Percentiles rank a stretch among this genome's conserved stretches.
phyloP scores from a whole-genome alignment of 2,797 vertebrate species.

The Pterois miles region DNA sequence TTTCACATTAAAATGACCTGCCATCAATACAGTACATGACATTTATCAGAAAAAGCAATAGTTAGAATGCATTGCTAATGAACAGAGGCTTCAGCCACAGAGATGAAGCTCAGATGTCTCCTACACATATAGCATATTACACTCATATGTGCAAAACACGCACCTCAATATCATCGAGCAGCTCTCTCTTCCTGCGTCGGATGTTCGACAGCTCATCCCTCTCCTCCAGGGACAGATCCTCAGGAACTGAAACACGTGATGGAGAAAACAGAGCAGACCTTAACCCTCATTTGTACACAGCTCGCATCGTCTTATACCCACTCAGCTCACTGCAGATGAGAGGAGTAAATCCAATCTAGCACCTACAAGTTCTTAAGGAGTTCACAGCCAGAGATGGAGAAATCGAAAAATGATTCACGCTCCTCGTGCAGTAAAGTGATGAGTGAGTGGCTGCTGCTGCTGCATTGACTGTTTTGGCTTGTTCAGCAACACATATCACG shows the following conservation, averaged over 20 bases:
- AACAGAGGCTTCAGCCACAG: neutral
- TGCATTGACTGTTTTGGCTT: constrained; percentile 13
- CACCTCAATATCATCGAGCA: constrained; percentile 98
- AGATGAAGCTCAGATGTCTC: neutral
- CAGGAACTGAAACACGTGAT: constrained; percentile 86
- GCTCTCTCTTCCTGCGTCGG: constrained; percentile 94
- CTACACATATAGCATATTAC: neutral
- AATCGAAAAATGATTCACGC: neutral
- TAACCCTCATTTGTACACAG: neutral
- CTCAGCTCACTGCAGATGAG: neutral
- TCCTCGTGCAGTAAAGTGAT: neutral
- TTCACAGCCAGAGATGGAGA: constrained; percentile 4
- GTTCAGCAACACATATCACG: constrained; percentile 56
- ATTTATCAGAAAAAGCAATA: neutral
- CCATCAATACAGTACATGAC: neutral
- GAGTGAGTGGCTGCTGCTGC: neutral
- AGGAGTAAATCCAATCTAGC: neutral
- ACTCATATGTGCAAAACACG: constrained; percentile 3
- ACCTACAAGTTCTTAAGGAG: neutral
- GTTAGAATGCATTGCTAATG: neutral
- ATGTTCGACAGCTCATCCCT: constrained; percentile 95
- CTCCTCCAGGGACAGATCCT: constrained; percentile 94
- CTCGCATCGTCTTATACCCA: neutral
- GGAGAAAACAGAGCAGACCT: constrained; percentile 42
- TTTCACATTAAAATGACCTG: neutral